A percentile compares a stretch with the other conserved stretches of the same genome.
These are phyloP conservation scores for Planococcus citri DNA, from an alignment of 1,140 invertebrate species.

Conservation along the genomic window DNA sequence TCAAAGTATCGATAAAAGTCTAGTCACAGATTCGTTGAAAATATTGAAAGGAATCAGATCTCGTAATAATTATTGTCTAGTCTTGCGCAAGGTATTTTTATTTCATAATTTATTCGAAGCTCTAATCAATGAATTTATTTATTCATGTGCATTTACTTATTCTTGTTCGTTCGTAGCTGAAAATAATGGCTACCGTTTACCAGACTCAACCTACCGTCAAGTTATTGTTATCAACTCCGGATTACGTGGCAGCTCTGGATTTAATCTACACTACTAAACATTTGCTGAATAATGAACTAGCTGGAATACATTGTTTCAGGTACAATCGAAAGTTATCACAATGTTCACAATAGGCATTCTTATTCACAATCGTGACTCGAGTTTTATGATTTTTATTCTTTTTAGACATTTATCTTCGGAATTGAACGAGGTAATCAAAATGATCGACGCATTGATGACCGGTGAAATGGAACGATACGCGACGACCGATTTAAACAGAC, in stretches of 20 bases:
- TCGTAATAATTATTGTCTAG: slow-evolving; percentile 37
- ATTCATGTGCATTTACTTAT: neutral
- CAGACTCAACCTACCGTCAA: slow-evolving; percentile 97
- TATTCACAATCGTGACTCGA: neutral
- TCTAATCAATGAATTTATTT: neutral
- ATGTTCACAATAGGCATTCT: too few relatives aligned
- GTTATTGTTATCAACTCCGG: slow-evolving; percentile 81
- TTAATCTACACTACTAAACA: slow-evolving; percentile 94
- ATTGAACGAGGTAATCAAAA: slow-evolving; percentile 87
- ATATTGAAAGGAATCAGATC: slow-evolving; percentile 45
- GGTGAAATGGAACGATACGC: slow-evolving; percentile 90
- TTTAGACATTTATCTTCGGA: slow-evolving; percentile 92
- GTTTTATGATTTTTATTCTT: slow-evolving; percentile 41
- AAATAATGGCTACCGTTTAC: slow-evolving; percentile 87
- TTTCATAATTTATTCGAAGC: neutral
- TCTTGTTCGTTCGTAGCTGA: slow-evolving; percentile 43
- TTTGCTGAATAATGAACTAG: slow-evolving; percentile 74
- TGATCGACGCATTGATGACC: slow-evolving; percentile 93
- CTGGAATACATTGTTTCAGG: slow-evolving; percentile 82
- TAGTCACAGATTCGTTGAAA: slow-evolving; percentile 67
- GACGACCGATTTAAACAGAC: slow-evolving; percentile 80
- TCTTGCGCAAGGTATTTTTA: slow-evolving; percentile 41
- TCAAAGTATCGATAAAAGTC: slow-evolving; percentile 29
- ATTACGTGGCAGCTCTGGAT: slow-evolving; percentile 95
- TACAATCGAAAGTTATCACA: slow-evolving; percentile 33